Base-by-base conservation (phyloP, 2,888 invertebrate species). In the Heterodera filipjevi region DNA sequence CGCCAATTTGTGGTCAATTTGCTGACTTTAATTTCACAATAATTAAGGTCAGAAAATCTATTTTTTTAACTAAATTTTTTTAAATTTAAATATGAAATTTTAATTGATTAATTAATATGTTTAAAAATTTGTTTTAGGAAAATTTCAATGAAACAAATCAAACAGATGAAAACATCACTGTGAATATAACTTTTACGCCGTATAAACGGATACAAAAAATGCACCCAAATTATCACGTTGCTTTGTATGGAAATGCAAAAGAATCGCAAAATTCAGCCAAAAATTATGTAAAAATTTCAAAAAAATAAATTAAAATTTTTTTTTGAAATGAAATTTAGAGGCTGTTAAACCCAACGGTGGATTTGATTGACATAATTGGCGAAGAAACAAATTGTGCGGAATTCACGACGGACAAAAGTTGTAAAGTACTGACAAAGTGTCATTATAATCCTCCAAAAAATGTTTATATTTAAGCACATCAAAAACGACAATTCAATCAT, bases 141-240 rank as follows among this genome's bases (percentile, higher is more conserved):
- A 75, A n/a, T 12, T 2, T 33, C 30, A 68, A 75, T 33, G 32
- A 49, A 6, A 59, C 30, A 19, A 33, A 30, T 27, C 46, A 75
- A 22, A 35, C 72, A 2, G 66, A n/a, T n/a, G n/a, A 81, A 30
- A 84, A 83, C 35, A 68, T 87, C 8, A 74, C 85, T 16, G 80
- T 87, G 1, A 86, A 87, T 72, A 82, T 87, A 2, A 82, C 86
- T 0, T 87, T 87, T 76, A 78, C 70, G 8, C 85, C 86, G 8
- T 44, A 82, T 0, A 16, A 66, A 33, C 66, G 85, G 46, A 53
- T 39, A 71, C 39, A 22, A 19, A 22, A 70, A 19, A 78, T 70
- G 12, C 81, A 84, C 8, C 66, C 81, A 3, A 78, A 87, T 5
- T 87, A 87, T 76, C 85, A 84, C 70, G 81, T 87, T 12, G 87